Evolutionary conservation across 64 coral and sea anemone species (phyloP), one percentile per base, ranked within the genome.

Genomic region (Dendrophyllia cribrosa): DNA sequence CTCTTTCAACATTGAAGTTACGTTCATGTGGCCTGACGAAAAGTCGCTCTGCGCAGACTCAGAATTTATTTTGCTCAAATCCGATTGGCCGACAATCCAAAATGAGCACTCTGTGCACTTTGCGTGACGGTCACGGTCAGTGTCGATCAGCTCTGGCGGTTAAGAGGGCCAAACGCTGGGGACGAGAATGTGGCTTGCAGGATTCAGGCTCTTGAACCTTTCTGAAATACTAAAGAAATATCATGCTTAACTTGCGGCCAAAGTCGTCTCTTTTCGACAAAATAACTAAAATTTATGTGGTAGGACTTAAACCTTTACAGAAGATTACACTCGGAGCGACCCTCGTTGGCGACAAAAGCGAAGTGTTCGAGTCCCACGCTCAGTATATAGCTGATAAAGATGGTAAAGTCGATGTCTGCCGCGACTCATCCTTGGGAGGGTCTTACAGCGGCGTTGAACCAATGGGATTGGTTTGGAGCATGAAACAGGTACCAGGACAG

Each of bases 381-480:
- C 78, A 77, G 16, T 94, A 90, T 68, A 85, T 59, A 5, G 93
- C 93, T 12, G 88, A 90, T 61, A 75, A 58, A 43, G 20, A 72
- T 55, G 93, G 93, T 4, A 17, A 60, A 43, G 70, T 94, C 22
- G 15, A 59, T 85, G 69, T 83, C 19, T 75, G n/a, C 72, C 51
- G 53, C 9, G 50, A 88, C 51, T 59, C 85, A 13, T 94, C 93
- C 44, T 21, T 90, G 14, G 93, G 92, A 59, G 93, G 93, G 14
- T 94, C 80, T 17, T 94, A 77, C 61, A 85, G 24, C 67, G 93
- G 93, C 0, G 49, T 90, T 68, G 87, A 89, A 55, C 87, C 93
- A 12, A 94, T 94, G 87, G 93, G 93, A 47, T 83, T 94, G n/a
- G 23, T 94, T 24, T 94, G 92, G 92, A 75, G 61, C 63, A 51